Percentiles rank a stretch among this genome's conserved stretches.
These are phyloP conservation scores for Macrophya alboannulata DNA, from an alignment of 2,888 invertebrate species.

Conservation along the genomic window DNA sequence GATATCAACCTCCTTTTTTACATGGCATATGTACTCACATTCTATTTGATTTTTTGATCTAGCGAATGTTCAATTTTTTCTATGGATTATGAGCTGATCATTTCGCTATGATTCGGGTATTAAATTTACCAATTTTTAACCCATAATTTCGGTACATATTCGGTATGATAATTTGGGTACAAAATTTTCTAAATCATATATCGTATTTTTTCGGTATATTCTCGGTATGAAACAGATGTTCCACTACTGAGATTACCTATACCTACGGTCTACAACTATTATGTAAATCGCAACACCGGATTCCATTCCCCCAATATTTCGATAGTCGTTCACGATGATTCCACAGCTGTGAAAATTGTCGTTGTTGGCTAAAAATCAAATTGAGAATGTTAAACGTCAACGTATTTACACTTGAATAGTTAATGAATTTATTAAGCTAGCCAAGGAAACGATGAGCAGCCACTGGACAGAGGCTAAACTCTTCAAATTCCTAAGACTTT, in stretches of 20 bases:
- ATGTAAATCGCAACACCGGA: too few relatives aligned
- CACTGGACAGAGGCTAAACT: conserved; percentile 47
- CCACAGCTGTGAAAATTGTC: background rate
- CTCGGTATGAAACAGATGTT: background rate
- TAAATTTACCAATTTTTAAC: background rate
- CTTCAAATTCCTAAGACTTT: conserved; percentile 46
- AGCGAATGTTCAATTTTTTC: too few relatives aligned
- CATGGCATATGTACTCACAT: too few relatives aligned
- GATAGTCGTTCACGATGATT: background rate
- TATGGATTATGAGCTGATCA: too few relatives aligned
- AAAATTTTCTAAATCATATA: too few relatives aligned
- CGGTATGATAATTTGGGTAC: background rate
- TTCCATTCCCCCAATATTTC: background rate
- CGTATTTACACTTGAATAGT: background rate
- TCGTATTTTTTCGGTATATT: background rate
- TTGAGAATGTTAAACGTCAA: background rate
- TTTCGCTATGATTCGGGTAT: background rate
- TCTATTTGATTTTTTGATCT: too few relatives aligned
- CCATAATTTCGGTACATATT: background rate
- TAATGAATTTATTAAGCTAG: background rate
- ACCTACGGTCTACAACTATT: too few relatives aligned
- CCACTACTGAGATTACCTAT: background rate
- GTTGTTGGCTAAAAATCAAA: background rate
- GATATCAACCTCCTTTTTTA: too few relatives aligned
- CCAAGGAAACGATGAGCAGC: conserved; percentile 31